phyloP scores from a whole-genome alignment of 35 echinoderm and acorn worm species.

The Stichopus chloronotus region DNA sequence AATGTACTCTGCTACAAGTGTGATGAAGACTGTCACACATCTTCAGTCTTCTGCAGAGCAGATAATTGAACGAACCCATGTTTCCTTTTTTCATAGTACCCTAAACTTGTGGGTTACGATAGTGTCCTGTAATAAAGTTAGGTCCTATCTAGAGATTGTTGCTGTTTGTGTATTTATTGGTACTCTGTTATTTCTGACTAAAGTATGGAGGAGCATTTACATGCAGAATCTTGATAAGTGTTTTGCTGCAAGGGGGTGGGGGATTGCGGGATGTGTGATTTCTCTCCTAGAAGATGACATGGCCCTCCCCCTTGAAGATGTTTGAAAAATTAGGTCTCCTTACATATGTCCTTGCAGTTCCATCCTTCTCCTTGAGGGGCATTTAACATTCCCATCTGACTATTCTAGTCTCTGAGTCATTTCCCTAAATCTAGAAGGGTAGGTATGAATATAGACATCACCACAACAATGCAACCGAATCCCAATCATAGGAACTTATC shows the following conservation, averaged over 20 bases:
- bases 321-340: too few species aligned
- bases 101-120: not conserved
- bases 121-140: conserved; percentile 4
- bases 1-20: conserved; percentile 1
- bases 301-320: not conserved
- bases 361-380: not conserved
- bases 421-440: not conserved
- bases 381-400: conserved; percentile 1
- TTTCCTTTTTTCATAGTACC: not conserved
- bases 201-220: conserved; percentile 3
- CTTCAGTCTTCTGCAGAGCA: not conserved
- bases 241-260: not conserved
- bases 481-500: not conserved
- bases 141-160: conserved; percentile 9
- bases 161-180: conserved; percentile 6
- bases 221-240: not conserved
- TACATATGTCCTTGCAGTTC: too few species aligned
- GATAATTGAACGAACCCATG: not conserved
- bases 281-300: not conserved
- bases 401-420: not conserved
- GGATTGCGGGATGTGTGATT: not conserved
- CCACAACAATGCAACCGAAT: not conserved
- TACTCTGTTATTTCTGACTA: not conserved
- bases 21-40: not conserved
- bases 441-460: not conserved